Conservation (phyloP, 2,888 invertebrate species). For the Andrena trimmerana region DNA sequence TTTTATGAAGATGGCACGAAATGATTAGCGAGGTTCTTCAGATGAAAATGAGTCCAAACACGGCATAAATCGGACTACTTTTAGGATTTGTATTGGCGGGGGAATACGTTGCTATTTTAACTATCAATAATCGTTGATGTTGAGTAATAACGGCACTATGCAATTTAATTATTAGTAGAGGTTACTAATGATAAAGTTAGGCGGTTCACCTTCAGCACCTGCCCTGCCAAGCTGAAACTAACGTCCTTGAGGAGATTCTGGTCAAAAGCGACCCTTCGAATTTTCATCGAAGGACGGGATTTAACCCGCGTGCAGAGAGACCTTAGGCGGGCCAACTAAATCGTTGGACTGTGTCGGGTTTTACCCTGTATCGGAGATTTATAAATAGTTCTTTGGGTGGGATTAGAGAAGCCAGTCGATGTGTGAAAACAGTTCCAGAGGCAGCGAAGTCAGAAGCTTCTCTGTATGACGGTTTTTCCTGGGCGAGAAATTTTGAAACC, state of each 20-base stretch:
- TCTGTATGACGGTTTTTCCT: no score
- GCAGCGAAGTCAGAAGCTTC: not conserved
- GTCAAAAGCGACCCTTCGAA: conserved; percentile 28
- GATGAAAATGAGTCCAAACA: no score
- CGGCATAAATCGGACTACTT: no score
- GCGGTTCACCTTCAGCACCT: not conserved
- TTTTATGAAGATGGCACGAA: no score
- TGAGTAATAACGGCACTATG: no score
- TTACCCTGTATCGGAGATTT: conserved; percentile 53
- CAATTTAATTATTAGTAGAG: no score
- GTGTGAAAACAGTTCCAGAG: conserved; percentile 12
- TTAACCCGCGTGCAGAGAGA: conserved; percentile 24
- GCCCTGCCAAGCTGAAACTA: not conserved
- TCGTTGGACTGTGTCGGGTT: conserved; percentile 37
- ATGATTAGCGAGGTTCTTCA: no score
- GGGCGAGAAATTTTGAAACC: no score
- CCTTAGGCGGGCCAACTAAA: conserved; percentile 41
- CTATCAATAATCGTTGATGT: no score
- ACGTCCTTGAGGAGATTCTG: conserved; percentile 16
- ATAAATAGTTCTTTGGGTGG: conserved; percentile 56
- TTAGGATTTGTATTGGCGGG: no score
- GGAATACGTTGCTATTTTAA: no score
- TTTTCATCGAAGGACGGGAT: conserved; percentile 29
- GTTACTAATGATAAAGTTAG: not conserved
- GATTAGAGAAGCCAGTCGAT: conserved; percentile 20